Evolutionary conservation across 2,113 vertebrate genomes (phyloP).

Genomic region (Eurypyga helias): DNA sequence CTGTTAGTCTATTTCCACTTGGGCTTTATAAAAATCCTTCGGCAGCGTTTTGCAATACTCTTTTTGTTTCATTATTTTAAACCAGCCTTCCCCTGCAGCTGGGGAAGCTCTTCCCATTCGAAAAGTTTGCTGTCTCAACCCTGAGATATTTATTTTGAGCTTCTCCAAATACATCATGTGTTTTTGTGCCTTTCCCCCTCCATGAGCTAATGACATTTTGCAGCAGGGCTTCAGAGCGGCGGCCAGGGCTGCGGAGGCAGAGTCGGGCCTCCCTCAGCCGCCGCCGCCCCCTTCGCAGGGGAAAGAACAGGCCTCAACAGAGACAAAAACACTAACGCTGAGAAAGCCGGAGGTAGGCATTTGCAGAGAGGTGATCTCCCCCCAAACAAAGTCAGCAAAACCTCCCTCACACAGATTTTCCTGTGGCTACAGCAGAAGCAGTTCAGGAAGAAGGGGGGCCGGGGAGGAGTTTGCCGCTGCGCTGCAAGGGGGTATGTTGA

Average conservation of each 20-base stretch:
- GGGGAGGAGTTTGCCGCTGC: background rate
- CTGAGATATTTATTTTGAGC: background rate
- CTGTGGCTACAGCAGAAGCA: background rate
- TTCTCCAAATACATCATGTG: background rate
- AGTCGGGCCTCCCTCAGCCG: background rate
- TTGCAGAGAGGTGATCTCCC: background rate
- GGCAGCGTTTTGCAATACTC: background rate
- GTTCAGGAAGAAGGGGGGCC: background rate
- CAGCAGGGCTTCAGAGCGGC: background rate
- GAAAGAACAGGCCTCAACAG: background rate
- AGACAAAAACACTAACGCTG: background rate
- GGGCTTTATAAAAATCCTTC: background rate
- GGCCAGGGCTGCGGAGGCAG: background rate
- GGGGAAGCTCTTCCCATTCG: background rate
- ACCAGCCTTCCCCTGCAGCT: background rate
- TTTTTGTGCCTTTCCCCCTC: background rate
- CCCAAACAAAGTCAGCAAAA: background rate
- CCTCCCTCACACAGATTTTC: background rate
- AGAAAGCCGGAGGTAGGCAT: background rate
- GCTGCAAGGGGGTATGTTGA: background rate
- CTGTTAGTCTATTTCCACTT: background rate
- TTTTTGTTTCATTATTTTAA: slow-evolving; percentile 3
- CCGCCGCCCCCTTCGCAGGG: background rate
- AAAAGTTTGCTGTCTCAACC: background rate
- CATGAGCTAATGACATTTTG: background rate